phyloP scores from a whole-genome alignment of 2,113 vertebrate species.

The Labrus mixtus region DNA sequence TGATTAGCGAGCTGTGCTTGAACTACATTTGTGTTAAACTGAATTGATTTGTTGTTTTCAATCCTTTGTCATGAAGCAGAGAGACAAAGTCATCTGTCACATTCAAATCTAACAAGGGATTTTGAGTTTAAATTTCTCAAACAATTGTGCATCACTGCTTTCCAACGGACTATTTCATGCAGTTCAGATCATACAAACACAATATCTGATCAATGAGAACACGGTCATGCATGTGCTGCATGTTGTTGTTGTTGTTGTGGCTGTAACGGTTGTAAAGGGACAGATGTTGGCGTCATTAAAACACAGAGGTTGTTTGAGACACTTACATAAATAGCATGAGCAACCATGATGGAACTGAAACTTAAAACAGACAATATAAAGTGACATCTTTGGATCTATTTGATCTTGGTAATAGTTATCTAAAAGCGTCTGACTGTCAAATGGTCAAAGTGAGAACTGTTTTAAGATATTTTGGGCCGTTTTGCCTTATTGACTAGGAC shows the following conservation, averaged over 20 bases:
- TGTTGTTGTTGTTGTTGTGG: too few relatives aligned
- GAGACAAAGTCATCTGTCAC: background rate
- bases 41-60: background rate
- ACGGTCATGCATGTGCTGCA: background rate
- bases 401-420: background rate
- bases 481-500: too few relatives aligned
- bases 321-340: background rate
- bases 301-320: conserved; percentile 24
- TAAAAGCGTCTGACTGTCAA: background rate
- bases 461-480: too few relatives aligned
- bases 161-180: background rate
- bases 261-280: background rate
- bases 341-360: conserved; percentile 13
- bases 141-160: background rate
- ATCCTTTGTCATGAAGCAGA: background rate
- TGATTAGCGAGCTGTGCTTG: conserved; percentile 42
- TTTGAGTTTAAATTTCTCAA: background rate
- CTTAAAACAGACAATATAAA: background rate
- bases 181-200: conserved; percentile 23
- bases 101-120: background rate
- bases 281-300: conserved; percentile 7
- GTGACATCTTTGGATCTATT: background rate
- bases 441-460: too few relatives aligned
- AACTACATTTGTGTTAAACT: background rate
- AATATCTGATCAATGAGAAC: background rate